phyloP scores from a whole-genome alignment of 2,797 vertebrate genomes.

The Aulostomus chinensis region DNA sequence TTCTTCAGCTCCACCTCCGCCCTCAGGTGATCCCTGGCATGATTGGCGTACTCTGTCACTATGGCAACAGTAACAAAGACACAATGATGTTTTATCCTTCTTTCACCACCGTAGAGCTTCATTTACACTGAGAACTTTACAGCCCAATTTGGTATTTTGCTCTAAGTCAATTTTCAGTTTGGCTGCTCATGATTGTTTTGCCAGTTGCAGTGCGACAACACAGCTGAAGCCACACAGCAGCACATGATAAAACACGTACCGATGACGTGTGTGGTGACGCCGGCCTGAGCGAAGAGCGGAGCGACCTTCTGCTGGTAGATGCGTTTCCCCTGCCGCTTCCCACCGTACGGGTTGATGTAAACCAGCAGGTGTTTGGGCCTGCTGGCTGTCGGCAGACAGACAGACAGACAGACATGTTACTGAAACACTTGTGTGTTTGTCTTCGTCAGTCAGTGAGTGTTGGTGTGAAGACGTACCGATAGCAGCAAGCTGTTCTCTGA shows the following conservation, averaged over 20 bases:
- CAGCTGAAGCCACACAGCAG: background rate
- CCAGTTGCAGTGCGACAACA: no score
- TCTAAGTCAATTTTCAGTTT: no score
- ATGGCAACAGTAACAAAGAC: slow-evolving; percentile 46
- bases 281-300: slow-evolving; percentile 87
- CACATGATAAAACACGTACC: no score
- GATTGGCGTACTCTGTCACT: slow-evolving; percentile 93
- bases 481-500: slow-evolving; percentile 84
- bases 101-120: no score
- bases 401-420: background rate
- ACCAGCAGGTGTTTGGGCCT: slow-evolving; percentile 92
- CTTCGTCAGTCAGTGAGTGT: background rate
- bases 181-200: no score
- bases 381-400: slow-evolving; percentile 70
- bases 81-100: background rate
- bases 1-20: slow-evolving; percentile 84
- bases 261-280: slow-evolving; percentile 87
- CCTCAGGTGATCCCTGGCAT: slow-evolving; percentile 89
- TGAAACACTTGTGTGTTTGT: no score
- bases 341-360: slow-evolving; percentile 94
- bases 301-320: slow-evolving; percentile 93
- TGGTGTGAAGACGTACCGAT: slow-evolving; percentile 80
- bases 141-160: no score
- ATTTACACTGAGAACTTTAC: no score
- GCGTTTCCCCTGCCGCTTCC: slow-evolving; percentile 86